Conservation (phyloP, 2,113 vertebrate species). For the Synodontis membranacea region DNA sequence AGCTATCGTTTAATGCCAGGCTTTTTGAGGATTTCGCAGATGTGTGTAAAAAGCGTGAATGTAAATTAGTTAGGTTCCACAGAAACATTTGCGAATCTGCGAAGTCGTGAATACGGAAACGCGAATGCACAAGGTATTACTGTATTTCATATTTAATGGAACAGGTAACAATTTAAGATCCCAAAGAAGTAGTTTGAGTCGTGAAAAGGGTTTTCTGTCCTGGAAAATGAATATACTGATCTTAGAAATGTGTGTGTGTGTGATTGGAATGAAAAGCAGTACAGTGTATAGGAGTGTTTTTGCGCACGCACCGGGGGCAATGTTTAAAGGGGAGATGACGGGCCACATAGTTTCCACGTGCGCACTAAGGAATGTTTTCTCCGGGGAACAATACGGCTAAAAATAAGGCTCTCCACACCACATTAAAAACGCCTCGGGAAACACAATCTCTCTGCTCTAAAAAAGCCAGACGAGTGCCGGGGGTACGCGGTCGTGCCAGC, state of each 20-base stretch:
- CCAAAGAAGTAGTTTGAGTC: neutral
- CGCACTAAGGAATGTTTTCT: conserved; percentile 33
- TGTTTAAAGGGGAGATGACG: conserved; percentile 47
- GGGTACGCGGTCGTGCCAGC: neutral
- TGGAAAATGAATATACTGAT: neutral
- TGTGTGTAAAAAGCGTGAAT: too few relatives aligned
- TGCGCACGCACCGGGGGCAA: conserved; percentile 53
- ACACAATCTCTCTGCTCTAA: conserved; percentile 21
- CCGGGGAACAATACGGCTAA: conserved; percentile 43
- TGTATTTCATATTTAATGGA: neutral
- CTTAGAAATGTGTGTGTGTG: conserved; percentile 16
- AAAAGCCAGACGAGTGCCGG: neutral
- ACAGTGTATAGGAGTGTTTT: conserved; percentile 43
- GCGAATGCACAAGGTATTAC: neutral
- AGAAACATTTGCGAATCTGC: too few relatives aligned
- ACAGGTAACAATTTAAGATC: neutral
- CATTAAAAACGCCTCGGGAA: conserved; percentile 43
- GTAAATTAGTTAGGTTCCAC: too few relatives aligned
- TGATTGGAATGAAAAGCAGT: conserved; percentile 48
- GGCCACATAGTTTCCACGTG: conserved; percentile 54
- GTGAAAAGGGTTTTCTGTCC: neutral
- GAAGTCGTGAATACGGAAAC: too few relatives aligned
- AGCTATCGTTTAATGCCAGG: too few relatives aligned
- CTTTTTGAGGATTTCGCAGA: too few relatives aligned
- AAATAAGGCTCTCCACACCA: conserved; percentile 43